Evolutionary conservation across 2,797 vertebrate genomes (phyloP).

Genomic region (Dipus sagitta): DNA sequence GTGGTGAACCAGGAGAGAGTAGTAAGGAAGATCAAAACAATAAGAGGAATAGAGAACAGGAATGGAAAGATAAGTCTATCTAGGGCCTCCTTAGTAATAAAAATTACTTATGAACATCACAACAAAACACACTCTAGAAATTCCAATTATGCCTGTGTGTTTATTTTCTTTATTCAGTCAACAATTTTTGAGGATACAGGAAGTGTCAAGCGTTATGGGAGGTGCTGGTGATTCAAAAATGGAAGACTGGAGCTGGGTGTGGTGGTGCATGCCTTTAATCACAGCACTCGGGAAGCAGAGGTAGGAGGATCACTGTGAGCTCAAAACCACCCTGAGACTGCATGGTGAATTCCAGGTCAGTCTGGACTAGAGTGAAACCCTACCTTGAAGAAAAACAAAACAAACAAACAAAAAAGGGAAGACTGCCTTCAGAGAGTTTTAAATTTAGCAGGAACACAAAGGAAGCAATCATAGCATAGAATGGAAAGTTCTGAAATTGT

Average conservation of each 20-base stretch:
- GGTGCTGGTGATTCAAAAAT: background rate
- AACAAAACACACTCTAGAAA: background rate
- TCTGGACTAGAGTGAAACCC: too few relatives aligned
- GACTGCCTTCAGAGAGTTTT: conserved; percentile 2
- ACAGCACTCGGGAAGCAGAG: too few relatives aligned
- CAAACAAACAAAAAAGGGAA: too few relatives aligned
- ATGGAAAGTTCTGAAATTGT: background rate
- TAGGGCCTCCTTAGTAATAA: background rate
- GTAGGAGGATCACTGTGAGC: too few relatives aligned
- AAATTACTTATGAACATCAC: background rate
- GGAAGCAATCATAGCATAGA: conserved; percentile 1
- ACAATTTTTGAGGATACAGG: background rate
- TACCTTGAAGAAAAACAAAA: too few relatives aligned
- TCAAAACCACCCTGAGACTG: too few relatives aligned
- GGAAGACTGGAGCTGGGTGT: background rate
- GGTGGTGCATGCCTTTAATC: too few relatives aligned
- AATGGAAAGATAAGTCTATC: background rate
- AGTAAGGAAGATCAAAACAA: background rate
- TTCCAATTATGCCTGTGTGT: background rate
- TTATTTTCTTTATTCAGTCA: conserved; percentile 9
- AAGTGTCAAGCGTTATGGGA: background rate
- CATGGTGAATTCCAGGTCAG: too few relatives aligned
- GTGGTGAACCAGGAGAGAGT: background rate
- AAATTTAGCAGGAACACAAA: conserved; percentile 2
- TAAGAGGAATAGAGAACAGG: background rate